Evolutionary conservation across 2,113 vertebrate genomes (phyloP), one percentile per base, ranked within the genome.

Genomic region (Microtus pennsylvanicus): DNA sequence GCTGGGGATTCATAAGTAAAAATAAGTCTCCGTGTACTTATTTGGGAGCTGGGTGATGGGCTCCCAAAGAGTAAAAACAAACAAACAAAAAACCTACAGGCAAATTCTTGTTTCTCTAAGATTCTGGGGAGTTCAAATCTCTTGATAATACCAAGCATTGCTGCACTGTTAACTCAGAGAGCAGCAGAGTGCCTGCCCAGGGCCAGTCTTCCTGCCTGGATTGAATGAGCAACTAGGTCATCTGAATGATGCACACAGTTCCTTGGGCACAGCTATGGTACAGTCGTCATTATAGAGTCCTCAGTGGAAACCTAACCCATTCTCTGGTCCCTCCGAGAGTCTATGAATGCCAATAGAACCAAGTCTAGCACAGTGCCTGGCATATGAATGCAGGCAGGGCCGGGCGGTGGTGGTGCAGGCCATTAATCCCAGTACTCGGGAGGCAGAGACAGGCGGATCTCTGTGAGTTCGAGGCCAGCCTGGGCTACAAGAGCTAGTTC

Each of bases 21-120:
- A 74, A 74, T 74, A 74, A 74, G 7, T 5, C 70, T 74, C 19
- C 1, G 3, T 74, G n/a, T 38, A 74, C 21, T 74, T 74, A 38
- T 74, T 74, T 74, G 70, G 70, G 70, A 22, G n/a, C 17, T 74
- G 17, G 17, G 35, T n/a, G 1, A 3, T 72, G 35, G n/a, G 35
- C 35, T 3, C 69, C 35, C 70, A 72, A 38, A 21, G 24, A 72
- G 17, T 67, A 67, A 67, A 70, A 35, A 19, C 30, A 72, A 17
- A 6, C 14, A 70, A n/a, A n/a, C 35, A n/a, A n/a, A 72, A 35
- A 70, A 35, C 69, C 70, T 74, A 67, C 30, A 69, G 70, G 70
- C 35, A 52, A 93, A 63, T 38, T 77, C 52, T 67, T 55, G 22
- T 33, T 77, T 96, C 91, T 80, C 1, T 77, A 93, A 75, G 61